These are phyloP conservation scores for Tethea ocularis DNA, from an alignment of 2,888 invertebrate species.

Conservation along the genomic window DNA sequence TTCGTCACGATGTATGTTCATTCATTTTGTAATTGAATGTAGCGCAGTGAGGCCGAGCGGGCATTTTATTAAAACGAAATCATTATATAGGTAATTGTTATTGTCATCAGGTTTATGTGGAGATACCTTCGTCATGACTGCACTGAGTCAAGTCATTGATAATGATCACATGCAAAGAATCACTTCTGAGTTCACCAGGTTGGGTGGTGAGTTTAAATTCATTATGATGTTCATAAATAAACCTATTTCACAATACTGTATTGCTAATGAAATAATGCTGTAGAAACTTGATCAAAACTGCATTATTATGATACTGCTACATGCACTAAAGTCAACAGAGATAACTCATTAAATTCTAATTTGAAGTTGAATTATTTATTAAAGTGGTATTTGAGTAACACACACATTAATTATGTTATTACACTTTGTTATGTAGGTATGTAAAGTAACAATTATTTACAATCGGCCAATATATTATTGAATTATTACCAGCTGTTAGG, in stretches of 20 bases:
- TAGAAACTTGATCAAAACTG: not conserved
- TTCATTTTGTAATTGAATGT: not conserved
- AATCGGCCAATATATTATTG: not conserved
- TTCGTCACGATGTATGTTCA: conserved; percentile 23
- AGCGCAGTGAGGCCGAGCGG: not conserved
- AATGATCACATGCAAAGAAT: conserved; percentile 67
- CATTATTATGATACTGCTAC: no score
- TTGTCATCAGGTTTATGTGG: conserved; percentile 30
- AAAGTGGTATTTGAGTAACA: no score
- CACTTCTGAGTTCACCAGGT: conserved; percentile 67
- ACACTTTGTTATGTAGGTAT: not conserved
- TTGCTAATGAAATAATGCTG: not conserved
- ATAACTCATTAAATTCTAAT: not conserved
- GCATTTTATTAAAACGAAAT: not conserved
- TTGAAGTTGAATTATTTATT: not conserved
- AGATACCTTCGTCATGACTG: conserved; percentile 50
- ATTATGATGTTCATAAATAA: not conserved
- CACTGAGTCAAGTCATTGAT: conserved; percentile 69
- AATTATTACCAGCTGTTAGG: not conserved
- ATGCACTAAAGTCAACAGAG: no score
- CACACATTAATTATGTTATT: no score
- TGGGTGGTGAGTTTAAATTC: conserved; percentile 62
- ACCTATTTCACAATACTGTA: no score
- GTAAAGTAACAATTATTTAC: not conserved
- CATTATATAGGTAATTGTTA: conserved; percentile 13